Evolutionary conservation across 2,113 vertebrate genomes (phyloP).

Genomic region (Sylvicapra grimmia): DNA sequence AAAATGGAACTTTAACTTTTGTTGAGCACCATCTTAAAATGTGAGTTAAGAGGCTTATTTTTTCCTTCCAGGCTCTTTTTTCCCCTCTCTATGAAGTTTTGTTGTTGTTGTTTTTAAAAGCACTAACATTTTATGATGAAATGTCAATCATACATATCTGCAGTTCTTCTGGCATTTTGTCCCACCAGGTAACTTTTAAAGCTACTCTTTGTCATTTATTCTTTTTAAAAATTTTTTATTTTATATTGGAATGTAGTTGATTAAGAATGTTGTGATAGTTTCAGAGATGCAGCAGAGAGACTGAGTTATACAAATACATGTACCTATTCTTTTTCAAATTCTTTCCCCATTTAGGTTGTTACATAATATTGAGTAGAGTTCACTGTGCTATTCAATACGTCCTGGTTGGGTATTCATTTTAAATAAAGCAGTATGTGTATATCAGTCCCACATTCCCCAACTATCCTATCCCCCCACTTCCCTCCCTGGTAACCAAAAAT

Average conservation of each 20-base stretch:
- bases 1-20: neutral
- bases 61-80: neutral
- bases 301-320: neutral
- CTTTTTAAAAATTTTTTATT: neutral
- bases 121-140: neutral
- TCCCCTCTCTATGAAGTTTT: neutral
- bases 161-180: neutral
- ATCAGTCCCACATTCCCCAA: neutral
- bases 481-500: neutral
- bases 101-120: neutral
- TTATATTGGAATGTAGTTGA: neutral
- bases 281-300: neutral
- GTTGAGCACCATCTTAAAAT: neutral
- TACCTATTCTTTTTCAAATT: neutral
- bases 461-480: neutral
- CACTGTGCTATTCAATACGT: neutral
- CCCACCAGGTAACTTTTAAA: neutral
- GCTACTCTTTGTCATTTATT: neutral
- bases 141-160: neutral
- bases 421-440: neutral
- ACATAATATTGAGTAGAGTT: neutral
- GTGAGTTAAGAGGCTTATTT: neutral
- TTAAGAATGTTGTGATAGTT: neutral
- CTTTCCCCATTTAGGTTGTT: neutral
- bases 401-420: neutral